Evolutionary conservation across 1,140 invertebrate species (phyloP).

Genomic region (Drosophila punjabiensis): DNA sequence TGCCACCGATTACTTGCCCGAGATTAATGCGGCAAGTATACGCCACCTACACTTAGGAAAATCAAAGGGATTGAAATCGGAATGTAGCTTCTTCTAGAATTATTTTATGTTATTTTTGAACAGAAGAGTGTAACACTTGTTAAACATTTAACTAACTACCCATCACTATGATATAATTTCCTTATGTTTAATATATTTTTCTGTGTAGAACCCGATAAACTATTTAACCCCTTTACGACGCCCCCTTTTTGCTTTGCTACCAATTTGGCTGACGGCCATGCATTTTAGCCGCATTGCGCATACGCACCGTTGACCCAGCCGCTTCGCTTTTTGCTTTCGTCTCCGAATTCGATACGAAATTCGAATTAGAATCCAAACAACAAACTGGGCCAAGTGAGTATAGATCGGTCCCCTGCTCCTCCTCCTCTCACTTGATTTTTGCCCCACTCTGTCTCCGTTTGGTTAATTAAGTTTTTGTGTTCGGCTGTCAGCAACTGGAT

Average conservation of each 20-base stretch:
- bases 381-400: constrained; percentile 47
- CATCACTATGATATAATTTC: too few relatives aligned
- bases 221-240: neutral
- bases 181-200: neutral
- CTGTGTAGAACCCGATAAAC: neutral
- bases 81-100: neutral
- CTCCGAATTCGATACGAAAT: constrained; percentile 29
- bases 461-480: constrained; percentile 77
- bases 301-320: constrained; percentile 75
- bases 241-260: neutral
- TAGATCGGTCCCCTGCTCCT: neutral
- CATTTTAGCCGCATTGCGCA: constrained; percentile 59
- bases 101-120: neutral
- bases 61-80: neutral
- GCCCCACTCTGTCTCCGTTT: constrained; percentile 4
- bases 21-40: constrained; percentile 29
- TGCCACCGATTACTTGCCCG: constrained; percentile 47
- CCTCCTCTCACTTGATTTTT: neutral
- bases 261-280: constrained; percentile 56
- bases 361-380: constrained; percentile 22
- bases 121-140: neutral
- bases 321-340: constrained; percentile 62
- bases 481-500: constrained; percentile 72
- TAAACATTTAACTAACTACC: neutral
- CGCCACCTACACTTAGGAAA: constrained; percentile 5